Base-by-base conservation (phyloP, 2,113 vertebrate genomes). In the Eurystomus gularis region DNA sequence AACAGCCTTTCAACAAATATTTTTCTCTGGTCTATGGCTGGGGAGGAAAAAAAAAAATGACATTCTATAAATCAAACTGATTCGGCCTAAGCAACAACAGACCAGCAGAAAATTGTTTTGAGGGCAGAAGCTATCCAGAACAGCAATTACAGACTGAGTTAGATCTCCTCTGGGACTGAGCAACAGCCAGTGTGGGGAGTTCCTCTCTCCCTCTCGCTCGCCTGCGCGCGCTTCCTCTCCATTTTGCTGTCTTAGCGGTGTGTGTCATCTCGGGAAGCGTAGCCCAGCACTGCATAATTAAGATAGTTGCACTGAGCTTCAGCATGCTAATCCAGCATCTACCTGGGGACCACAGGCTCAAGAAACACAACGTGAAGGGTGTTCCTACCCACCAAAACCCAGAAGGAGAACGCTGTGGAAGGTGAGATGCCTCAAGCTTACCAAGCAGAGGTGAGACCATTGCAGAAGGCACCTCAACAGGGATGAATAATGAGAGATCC, bases 101-200 rank as follows among this genome's bases (percentile, higher is more conserved):
- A 92, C 88, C 85, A 92, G 83, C 65, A 91, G 93, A 96, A 94
- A 97, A 97, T 94, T 97, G 96, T 95, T 97, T 76, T 79, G 95
- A 97, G 96, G 95, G 96, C 96, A 96, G 94, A 87, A 95, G 70
- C 71, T 91, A 95, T 96, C 90, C 95, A 93, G 93, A 96, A 93
- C 93, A 94, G 93, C 96, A 95, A 97, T 97, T 96, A 95, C 89
- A 95, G 79, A 58, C 91, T 95, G 91, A 97, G 95, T 96, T 97
- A 97, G 94, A 44, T 60, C 80, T 90, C 95, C 86, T 92, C 76
- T 51, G 94, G 88, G 95, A 93, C 69, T 23, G 37, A 48, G 28
- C 58, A 79, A n/a, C 52, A 86, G 88, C 54, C 92, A 84, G 72
- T 37, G 49, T 26, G 7, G 51, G 86, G 93, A 91, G 88, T 72